Percentiles rank a stretch among this genome's conserved stretches.
phyloP scores from a whole-genome alignment of 2,113 vertebrate genomes.

The Anser cygnoides region DNA sequence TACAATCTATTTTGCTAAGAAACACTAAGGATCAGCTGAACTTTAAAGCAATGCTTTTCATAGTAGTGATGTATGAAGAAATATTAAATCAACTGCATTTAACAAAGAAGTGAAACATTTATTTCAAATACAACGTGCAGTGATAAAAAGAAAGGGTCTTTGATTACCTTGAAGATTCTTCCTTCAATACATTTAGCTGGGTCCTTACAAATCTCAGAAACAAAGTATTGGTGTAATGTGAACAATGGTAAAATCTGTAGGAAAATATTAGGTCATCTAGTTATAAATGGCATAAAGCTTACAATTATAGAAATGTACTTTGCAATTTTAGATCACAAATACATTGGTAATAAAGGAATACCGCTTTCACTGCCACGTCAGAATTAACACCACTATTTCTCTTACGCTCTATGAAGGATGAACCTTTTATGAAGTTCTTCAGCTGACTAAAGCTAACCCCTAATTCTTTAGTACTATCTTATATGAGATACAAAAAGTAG shows the following conservation, averaged over 20 bases:
- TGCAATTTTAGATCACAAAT: neutral
- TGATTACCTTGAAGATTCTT: slow-evolving; percentile 90
- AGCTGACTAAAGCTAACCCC: neutral
- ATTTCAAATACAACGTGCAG: neutral
- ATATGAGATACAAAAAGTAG: neutral
- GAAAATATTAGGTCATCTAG: neutral
- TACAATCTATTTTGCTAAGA: neutral
- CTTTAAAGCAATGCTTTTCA: neutral
- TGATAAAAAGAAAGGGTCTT: neutral
- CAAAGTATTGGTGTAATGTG: slow-evolving; percentile 86
- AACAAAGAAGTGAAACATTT: neutral
- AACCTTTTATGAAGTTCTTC: neutral
- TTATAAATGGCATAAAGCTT: neutral
- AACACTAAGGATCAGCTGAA: neutral
- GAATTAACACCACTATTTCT: neutral
- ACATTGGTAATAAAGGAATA: neutral
- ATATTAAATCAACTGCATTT: neutral
- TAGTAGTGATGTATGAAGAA: neutral
- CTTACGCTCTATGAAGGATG: neutral
- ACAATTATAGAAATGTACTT: neutral
- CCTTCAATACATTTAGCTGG: slow-evolving; percentile 79
- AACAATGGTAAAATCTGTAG: slow-evolving; percentile 88
- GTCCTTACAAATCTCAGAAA: slow-evolving; percentile 85
- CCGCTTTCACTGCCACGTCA: neutral
- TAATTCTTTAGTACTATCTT: neutral